Conservation (phyloP, 1,140 invertebrate genomes). For the Drosophila mauritiana region DNA sequence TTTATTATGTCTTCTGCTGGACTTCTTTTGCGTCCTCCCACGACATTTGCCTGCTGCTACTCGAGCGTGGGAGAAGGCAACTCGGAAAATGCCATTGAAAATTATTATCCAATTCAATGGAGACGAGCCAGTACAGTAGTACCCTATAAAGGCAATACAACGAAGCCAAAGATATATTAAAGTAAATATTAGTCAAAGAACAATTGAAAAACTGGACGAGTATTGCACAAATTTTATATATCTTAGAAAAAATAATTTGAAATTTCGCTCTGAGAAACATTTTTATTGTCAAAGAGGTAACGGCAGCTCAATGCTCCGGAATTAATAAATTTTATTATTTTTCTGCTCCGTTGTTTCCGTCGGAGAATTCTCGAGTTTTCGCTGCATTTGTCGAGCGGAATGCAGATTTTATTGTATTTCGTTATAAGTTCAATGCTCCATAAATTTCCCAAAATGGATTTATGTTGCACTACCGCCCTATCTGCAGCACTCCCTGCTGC, state of each 20-base stretch:
- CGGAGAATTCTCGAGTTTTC: conserved; percentile 24
- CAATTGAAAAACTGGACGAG: no score
- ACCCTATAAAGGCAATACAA: background rate
- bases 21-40: conserved; percentile 31
- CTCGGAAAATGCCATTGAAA: background rate
- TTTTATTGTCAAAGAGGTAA: background rate
- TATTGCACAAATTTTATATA: no score
- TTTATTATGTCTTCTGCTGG: conserved; percentile 65
- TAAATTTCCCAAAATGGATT: conserved; percentile 75
- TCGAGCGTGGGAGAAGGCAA: conserved; percentile 17
- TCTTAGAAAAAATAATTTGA: background rate
- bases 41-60: conserved; percentile 37
- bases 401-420: conserved; percentile 76
- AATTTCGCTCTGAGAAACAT: background rate
- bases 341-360: conserved; percentile 55
- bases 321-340: conserved; percentile 78
- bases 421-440: conserved; percentile 80
- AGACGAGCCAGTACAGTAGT: no score
- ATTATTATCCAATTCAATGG: background rate
- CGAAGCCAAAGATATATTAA: no score
- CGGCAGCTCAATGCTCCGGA: conserved; percentile 10
- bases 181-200: no score
- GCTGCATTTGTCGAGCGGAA: conserved; percentile 37
- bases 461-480: conserved; percentile 56
- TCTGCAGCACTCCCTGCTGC: conserved; percentile 5